Evolutionary conservation across 2,113 vertebrate genomes (phyloP), one percentile per base, ranked within the genome.

Genomic region (Ibidorhyncha struthersii): DNA sequence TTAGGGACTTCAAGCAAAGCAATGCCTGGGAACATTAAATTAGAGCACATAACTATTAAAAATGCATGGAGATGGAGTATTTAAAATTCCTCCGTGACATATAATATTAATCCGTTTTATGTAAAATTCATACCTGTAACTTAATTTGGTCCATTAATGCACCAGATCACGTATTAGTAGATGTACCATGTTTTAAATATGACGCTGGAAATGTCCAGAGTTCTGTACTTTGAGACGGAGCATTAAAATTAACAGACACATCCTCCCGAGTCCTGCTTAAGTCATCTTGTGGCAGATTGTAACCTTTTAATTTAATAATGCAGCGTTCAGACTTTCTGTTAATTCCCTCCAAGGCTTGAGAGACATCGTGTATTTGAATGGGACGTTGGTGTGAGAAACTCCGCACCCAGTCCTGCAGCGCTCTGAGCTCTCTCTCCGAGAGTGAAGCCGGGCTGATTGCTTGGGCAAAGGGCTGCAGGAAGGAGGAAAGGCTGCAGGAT

Each of bases 81-180:
- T 98, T 98, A 97, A 98, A 98, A 98, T 98, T 98, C 96, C 95
- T 96, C 67, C 89, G 95, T 96, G 96, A 95, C 97, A 97, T 98
- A 96, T 98, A 97, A 97, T 98, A 98, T 98, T 98, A 98, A 98
- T 98, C 96, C 67, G 49, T 97, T 98, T 97, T 98, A 98, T 98
- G 97, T 98, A 98, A 98, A 98, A 98, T 98, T 98, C 97, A 98
- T 98, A 98, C 97, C 98, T 98, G 96, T 97, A 97, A 98, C 95
- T 98, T 98, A 96, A 98, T 98, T 98, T 97, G 94, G 89, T 79
- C 95, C 97, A 97, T 98, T 98, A 97, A 92, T 83, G 95, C 96
- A 66, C 79, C 41, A 86, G 94, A 95, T 98, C 97, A 97, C 96
- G 89, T 96, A 96, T 97, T 96, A 86, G 96, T 94, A 82, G 92